Percentiles rank a stretch among this genome's conserved stretches.
phyloP scores from a whole-genome alignment of 2,113 vertebrate genomes.

The Cryptotis parvus region DNA sequence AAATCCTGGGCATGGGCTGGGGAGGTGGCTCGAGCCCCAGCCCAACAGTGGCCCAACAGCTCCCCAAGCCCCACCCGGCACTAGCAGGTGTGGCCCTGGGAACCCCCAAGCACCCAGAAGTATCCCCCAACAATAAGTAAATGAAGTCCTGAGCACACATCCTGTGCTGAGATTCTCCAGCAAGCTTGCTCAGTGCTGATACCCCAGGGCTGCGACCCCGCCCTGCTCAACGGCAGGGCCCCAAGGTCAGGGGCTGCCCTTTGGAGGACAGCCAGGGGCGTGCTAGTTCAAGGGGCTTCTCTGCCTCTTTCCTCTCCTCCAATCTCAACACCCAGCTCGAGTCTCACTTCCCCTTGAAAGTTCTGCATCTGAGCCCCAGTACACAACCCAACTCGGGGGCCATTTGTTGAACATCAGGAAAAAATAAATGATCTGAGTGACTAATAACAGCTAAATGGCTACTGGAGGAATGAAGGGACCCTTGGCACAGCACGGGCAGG shows the following conservation, averaged over 20 bases:
- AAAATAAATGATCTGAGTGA: background rate
- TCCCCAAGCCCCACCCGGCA: too few relatives aligned
- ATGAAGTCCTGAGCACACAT: background rate
- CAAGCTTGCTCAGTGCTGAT: rapidly evolving
- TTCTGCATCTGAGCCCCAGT: background rate
- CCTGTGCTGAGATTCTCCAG: background rate
- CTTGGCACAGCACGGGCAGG: too few relatives aligned
- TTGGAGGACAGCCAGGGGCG: background rate
- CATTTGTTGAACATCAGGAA: background rate
- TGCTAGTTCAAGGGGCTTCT: background rate
- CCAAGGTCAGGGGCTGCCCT: background rate
- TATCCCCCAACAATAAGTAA: too few relatives aligned
- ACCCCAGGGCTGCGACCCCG: too few relatives aligned
- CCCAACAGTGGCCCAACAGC: too few relatives aligned
- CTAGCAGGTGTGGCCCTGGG: too few relatives aligned
- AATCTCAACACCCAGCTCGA: background rate
- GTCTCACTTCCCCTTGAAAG: background rate
- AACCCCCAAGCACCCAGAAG: too few relatives aligned
- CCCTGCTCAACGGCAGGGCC: background rate
- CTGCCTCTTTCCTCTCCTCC: background rate
- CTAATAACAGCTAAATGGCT: rapidly evolving
- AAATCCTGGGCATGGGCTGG: background rate
- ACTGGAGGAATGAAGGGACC: rapidly evolving
- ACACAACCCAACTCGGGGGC: slow-evolving; percentile 35
- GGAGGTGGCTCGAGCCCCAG: too few relatives aligned